Percentiles rank a stretch among this genome's conserved stretches.
These are phyloP conservation scores for Vanessa atalanta DNA, from an alignment of 1,140 invertebrate species.

Conservation along the genomic window DNA sequence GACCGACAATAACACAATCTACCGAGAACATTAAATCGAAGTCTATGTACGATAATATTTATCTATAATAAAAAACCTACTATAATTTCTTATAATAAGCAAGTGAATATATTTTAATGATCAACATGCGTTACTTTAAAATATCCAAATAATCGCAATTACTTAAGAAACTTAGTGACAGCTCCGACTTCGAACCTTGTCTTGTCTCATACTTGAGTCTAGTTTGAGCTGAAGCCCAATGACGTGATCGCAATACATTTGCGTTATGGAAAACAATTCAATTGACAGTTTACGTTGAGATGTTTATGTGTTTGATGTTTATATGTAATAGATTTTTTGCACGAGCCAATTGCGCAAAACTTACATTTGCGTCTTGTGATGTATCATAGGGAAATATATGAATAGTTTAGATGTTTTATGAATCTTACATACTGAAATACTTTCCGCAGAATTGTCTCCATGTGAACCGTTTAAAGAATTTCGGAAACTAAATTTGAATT, in stretches of 20 bases:
- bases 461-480: background rate
- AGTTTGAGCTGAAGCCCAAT: background rate
- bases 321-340: conserved; percentile 28
- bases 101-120: no score
- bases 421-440: background rate
- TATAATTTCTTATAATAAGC: no score
- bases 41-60: no score
- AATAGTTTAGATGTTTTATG: background rate
- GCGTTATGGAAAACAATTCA: conserved; percentile 22
- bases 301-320: background rate
- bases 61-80: no score
- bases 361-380: background rate
- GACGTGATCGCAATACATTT: conserved; percentile 21
- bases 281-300: conserved; percentile 14
- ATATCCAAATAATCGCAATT: no score
- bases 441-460: background rate
- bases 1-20: no score
- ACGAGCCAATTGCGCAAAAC: conserved; percentile 9
- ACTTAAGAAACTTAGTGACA: no score
- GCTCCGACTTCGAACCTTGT: no score
- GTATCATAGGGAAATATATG: background rate
- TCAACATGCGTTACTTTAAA: no score
- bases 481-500: background rate
- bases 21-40: no score
- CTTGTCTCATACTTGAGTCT: no score